A percentile compares a stretch with the other conserved stretches of the same genome.
phyloP scores from a whole-genome alignment of 2,113 vertebrate species.

The Acrocephalus kingi region DNA sequence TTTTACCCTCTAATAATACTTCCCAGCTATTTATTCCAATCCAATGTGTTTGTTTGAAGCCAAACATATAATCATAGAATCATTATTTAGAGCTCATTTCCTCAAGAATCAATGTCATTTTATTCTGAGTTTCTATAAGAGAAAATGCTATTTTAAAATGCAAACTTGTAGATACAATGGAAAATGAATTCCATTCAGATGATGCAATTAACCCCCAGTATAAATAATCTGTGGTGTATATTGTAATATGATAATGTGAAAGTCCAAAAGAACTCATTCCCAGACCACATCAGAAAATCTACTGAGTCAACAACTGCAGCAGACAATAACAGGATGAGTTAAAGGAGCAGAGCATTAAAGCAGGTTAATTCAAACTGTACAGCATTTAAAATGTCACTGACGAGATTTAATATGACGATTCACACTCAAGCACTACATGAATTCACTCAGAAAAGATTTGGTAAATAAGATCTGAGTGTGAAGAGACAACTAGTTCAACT shows the following conservation, averaged over 20 bases:
- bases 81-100: slow-evolving; percentile 11
- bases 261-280: slow-evolving; percentile 68
- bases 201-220: slow-evolving; percentile 72
- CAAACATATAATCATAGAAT: background rate
- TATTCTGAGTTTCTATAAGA: slow-evolving; percentile 57
- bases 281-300: slow-evolving; percentile 72
- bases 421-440: background rate
- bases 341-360: slow-evolving; percentile 62
- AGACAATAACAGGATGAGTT: slow-evolving; percentile 58
- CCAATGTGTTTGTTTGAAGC: background rate
- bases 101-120: slow-evolving; percentile 44
- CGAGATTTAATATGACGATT: slow-evolving; percentile 50
- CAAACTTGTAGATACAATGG: slow-evolving; percentile 56
- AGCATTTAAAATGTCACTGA: slow-evolving; percentile 40
- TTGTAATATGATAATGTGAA: slow-evolving; percentile 73
- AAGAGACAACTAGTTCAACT: background rate
- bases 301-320: slow-evolving; percentile 72
- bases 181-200: slow-evolving; percentile 75
- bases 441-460: background rate
- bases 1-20: background rate
- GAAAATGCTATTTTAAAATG: slow-evolving; percentile 56
- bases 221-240: slow-evolving; percentile 70
- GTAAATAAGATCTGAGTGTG: background rate
- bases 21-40: slow-evolving; percentile 11
- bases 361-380: slow-evolving; percentile 56